Evolutionary conservation across 2,113 vertebrate species (phyloP).

Genomic region (Tretioscincus oriximinensis): DNA sequence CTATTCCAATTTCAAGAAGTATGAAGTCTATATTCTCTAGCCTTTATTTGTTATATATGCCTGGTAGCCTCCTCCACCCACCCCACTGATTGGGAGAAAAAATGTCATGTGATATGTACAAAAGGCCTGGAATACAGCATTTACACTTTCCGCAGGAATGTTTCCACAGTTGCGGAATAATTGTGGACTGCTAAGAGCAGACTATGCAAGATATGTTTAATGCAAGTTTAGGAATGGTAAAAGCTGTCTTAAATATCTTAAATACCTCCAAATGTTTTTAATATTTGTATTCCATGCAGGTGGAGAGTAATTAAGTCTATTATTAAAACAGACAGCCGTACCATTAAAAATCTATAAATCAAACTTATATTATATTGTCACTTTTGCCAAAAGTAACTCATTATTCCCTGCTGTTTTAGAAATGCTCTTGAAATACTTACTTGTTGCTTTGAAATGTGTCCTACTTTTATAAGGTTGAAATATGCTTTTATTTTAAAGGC

Average conservation of each 20-base stretch:
- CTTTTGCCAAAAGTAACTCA: constrained; percentile 45
- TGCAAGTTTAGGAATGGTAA: too few relatives aligned
- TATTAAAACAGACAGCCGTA: not conserved
- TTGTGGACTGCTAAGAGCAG: constrained; percentile 33
- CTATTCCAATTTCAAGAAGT: too few relatives aligned
- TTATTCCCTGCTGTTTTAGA: constrained; percentile 38
- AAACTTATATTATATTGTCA: constrained; percentile 43
- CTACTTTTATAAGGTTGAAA: constrained; percentile 48
- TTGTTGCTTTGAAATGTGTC: constrained; percentile 13
- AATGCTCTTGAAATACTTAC: constrained; percentile 43
- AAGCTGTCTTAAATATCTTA: too few relatives aligned
- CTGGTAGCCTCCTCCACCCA: too few relatives aligned
- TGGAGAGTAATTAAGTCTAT: too few relatives aligned
- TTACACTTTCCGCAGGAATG: constrained; percentile 25
- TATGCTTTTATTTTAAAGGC: constrained; percentile 27
- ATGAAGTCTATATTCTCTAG: too few relatives aligned
- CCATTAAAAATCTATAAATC: constrained; percentile 13
- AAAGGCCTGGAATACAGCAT: not conserved
- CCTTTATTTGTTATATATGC: too few relatives aligned
- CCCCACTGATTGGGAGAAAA: too few relatives aligned
- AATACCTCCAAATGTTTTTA: too few relatives aligned
- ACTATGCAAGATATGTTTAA: not conserved
- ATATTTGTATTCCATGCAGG: too few relatives aligned
- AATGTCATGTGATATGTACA: not conserved
- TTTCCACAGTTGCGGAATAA: constrained; percentile 23